phyloP scores from a whole-genome alignment of 2,113 vertebrate species.

The Trogon surrucura region DNA sequence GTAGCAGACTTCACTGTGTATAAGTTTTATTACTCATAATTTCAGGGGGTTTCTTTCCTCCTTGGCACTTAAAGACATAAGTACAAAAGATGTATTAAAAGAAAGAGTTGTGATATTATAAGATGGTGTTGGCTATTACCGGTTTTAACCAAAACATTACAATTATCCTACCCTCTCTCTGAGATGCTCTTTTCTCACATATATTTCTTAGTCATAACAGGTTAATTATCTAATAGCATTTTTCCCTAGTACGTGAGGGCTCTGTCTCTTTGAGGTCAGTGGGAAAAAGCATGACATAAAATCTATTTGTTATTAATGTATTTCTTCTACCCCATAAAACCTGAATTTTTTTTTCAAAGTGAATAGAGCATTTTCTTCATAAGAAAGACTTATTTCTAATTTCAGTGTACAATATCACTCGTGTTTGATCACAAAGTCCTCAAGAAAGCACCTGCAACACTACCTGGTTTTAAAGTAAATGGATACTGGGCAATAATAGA shows the following conservation, averaged over 20 bases:
- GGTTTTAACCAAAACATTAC: background rate
- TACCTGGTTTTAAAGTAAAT: background rate
- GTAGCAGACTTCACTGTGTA: background rate
- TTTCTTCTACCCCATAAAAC: background rate
- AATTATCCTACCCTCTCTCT: background rate
- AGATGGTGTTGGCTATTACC: background rate
- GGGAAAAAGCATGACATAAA: background rate
- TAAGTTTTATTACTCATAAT: background rate
- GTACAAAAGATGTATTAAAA: background rate
- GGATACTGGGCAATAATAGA: background rate
- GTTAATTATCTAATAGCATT: background rate
- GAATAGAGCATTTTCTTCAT: background rate
- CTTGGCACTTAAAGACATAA: background rate
- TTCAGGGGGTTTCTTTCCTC: background rate
- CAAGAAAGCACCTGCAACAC: background rate
- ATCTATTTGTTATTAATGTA: slow-evolving; percentile 14
- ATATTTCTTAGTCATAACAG: background rate
- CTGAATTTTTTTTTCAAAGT: background rate
- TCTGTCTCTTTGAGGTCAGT: background rate
- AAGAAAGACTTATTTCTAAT: background rate
- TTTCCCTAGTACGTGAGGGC: background rate
- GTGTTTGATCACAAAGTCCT: background rate
- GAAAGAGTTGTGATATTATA: background rate
- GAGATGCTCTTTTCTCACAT: background rate
- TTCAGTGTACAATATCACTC: background rate